Percentiles rank a stretch among this genome's conserved stretches.
phyloP scores from a whole-genome alignment of 1,140 invertebrate genomes.

The Ceratina calcarata region DNA sequence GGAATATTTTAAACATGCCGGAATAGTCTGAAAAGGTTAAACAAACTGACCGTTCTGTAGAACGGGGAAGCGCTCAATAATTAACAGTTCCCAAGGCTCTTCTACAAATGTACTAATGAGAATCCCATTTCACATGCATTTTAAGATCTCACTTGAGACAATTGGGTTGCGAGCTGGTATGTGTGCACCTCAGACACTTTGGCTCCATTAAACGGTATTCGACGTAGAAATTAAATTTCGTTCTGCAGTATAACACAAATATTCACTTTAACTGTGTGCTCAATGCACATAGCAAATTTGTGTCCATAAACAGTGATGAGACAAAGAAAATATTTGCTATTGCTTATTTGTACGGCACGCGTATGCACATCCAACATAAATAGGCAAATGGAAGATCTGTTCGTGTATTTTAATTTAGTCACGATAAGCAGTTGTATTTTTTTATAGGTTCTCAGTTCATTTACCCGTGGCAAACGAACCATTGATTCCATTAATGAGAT shows the following conservation, averaged over 20 bases:
- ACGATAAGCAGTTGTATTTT: not conserved
- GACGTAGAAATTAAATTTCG: not conserved
- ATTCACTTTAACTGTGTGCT: not conserved
- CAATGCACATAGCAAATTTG: no score
- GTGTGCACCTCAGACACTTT: no score
- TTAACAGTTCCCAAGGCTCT: not conserved
- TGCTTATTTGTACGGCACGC: no score
- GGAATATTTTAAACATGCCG: constrained; percentile 14
- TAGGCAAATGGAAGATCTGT: no score
- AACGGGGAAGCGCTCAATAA: not conserved
- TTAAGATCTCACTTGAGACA: not conserved
- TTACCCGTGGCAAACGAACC: not conserved
- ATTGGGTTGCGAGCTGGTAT: not conserved
- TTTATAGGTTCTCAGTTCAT: not conserved
- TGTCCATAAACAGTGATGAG: no score
- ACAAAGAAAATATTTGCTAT: no score
- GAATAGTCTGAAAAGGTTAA: not conserved
- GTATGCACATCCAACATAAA: no score
- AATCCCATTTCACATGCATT: not conserved
- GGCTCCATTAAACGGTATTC: no score
- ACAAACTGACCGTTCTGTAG: not conserved
- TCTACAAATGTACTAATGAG: not conserved
- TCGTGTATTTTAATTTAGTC: no score
- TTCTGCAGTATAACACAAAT: not conserved
- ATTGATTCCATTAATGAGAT: not conserved